Percentiles rank a stretch among this genome's conserved stretches.
Evolutionary conservation across 2,113 vertebrate species (phyloP).

Genomic region (Hyla sarda): DNA sequence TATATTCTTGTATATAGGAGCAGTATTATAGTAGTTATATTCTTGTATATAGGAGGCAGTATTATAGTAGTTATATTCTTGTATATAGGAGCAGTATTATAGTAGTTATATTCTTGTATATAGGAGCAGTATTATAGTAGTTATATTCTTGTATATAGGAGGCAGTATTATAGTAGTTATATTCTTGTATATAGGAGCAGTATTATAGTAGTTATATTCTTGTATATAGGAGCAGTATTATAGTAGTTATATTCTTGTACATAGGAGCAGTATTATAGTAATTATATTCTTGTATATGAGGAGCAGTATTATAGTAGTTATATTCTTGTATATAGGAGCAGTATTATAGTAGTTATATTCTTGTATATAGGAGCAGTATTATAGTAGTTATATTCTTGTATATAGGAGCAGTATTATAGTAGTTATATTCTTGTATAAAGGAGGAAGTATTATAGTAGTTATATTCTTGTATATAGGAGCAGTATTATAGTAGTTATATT

Average conservation of each 20-base stretch:
- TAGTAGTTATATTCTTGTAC: conserved; percentile 13
- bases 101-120: conserved; percentile 20
- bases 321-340: conserved; percentile 6
- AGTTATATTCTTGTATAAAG: no score
- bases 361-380: not conserved
- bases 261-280: conserved; percentile 3
- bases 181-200: conserved; percentile 2
- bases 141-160: conserved; percentile 10
- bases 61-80: conserved; percentile 24
- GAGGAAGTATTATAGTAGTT: no score
- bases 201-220: conserved; percentile 17
- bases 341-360: conserved; percentile 16
- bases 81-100: not conserved
- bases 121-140: conserved; percentile 13
- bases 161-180: conserved; percentile 9
- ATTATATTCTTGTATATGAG: not conserved
- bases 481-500: no score
- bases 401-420: not conserved
- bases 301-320: conserved; percentile 20
- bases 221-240: conserved; percentile 12
- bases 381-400: conserved; percentile 11
- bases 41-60: not conserved
- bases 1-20: not conserved
- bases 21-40: not conserved
- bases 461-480: no score